Base-by-base conservation (phyloP, 2,888 invertebrate genomes). In the Dasysyrphus tricinctus region DNA sequence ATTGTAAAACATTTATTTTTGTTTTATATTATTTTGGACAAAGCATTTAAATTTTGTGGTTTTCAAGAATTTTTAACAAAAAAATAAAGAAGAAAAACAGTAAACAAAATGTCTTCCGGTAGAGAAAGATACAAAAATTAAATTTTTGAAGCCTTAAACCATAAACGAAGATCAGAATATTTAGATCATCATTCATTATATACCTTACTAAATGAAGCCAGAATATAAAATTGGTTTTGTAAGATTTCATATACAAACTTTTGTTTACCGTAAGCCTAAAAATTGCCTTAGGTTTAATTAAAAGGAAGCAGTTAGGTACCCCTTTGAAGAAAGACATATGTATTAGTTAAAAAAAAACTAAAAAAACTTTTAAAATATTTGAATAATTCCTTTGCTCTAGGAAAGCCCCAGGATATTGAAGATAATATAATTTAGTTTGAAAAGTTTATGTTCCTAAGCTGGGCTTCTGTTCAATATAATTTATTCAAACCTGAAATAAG, bases 121-220 rank as follows among this genome's bases (percentile, higher is more conserved):
- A 49, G 61, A 69, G 76, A 77, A 73, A 75, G 65, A 82, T 42
- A 69, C 42, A 42, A 57, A 24, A 61, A 44, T 61, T 39, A 32
- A 44, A 44, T 49, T 59, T 76, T 69, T 77, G 49, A 82, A 75
- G 82, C 82, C 86, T 82, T 86, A 80, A 69, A 73, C 57, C 63
- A 67, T 76, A 59, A 87, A 87, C 83, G 87, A 87, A 87, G 87
- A 80, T 87, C 83, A 51, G 12, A 42, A 44, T n/a, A n/a, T 76
- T 19, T 37, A 76, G 79, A 83, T 80, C 79, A 54, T 69, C 37
- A 32, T 32, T 69, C 37, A 32, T 32, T 32, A 39, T n/a, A n/a
- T 37, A 39, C 65, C 49, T 8, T 34, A 34, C n/a, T 47, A 7
- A 19, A 47, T 16, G 47, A 29, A 63, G 24, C 39, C 12, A 19